Evolutionary conservation across 2,113 vertebrate species (phyloP).

Genomic region (Dryoscopus gambensis): DNA sequence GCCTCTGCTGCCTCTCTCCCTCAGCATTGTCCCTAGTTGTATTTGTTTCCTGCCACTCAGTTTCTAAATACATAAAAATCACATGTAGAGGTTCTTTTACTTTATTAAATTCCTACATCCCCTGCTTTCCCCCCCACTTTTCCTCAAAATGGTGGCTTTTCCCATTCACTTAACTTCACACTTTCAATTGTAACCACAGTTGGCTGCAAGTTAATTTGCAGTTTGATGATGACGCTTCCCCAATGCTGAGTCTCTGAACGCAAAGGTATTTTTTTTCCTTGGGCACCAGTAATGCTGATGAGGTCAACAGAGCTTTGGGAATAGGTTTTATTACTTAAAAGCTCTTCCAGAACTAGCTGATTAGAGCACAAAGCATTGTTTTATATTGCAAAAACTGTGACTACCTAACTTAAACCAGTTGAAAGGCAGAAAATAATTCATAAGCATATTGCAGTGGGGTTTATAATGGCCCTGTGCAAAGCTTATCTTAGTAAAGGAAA

Average conservation of each 20-base stretch:
- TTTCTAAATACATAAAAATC: not conserved
- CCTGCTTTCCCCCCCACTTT: rapidly evolving
- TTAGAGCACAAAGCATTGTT: not conserved
- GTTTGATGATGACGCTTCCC: not conserved
- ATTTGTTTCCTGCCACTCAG: not conserved
- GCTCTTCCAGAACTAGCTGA: not conserved
- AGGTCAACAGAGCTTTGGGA: slow-evolving; percentile 1
- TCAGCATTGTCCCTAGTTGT: not conserved
- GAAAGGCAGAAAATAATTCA: slow-evolving; percentile 30
- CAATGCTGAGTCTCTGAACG: not conserved
- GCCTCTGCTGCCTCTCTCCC: not conserved
- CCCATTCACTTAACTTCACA: not conserved
- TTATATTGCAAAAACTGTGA: not conserved
- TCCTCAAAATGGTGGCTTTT: not conserved
- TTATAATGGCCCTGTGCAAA: slow-evolving; percentile 19
- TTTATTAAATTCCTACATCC: not conserved
- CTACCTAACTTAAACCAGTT: not conserved
- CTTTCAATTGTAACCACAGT: not conserved
- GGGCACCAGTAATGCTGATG: not conserved
- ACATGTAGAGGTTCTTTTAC: not conserved
- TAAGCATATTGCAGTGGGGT: not conserved
- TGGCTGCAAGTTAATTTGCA: slow-evolving; percentile 3
- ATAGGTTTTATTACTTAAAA: slow-evolving; percentile 25
- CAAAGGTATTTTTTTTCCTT: not conserved
- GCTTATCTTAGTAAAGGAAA: not conserved